phyloP scores from a whole-genome alignment of 1,140 invertebrate species.

The Lordiphosa mommai region DNA sequence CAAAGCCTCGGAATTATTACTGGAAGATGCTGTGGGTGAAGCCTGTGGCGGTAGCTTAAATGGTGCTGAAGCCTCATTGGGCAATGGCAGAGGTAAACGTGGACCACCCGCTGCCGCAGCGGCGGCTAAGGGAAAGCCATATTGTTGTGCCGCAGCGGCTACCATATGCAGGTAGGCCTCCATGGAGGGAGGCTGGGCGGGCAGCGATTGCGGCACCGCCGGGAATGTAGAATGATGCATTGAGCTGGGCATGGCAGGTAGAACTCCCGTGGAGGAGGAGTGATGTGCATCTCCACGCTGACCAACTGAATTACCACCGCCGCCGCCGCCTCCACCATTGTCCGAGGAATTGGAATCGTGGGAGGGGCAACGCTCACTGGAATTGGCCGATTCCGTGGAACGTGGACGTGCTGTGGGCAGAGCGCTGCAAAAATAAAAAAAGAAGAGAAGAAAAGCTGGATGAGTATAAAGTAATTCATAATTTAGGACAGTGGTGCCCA shows the following conservation, averaged over 20 bases:
- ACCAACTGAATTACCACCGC: slow-evolving; percentile 62
- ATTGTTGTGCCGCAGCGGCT: slow-evolving; percentile 84
- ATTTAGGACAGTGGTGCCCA: too few species aligned
- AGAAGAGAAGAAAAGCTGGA: background rate
- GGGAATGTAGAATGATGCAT: slow-evolving; percentile 80
- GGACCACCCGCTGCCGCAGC: slow-evolving; percentile 81
- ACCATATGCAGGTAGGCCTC: slow-evolving; percentile 87
- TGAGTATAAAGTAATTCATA: background rate
- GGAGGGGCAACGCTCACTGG: slow-evolving; percentile 85
- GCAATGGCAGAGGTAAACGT: slow-evolving; percentile 81
- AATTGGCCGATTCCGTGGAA: slow-evolving; percentile 87
- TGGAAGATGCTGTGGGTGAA: slow-evolving; percentile 63
- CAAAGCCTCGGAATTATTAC: slow-evolving; percentile 69
- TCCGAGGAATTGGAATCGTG: slow-evolving; percentile 85
- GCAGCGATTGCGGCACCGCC: slow-evolving; percentile 81
- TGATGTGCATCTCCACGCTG: slow-evolving; percentile 63
- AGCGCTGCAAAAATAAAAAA: slow-evolving; percentile 84
- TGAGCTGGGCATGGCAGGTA: slow-evolving; percentile 79
- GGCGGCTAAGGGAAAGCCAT: slow-evolving; percentile 85
- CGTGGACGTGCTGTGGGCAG: slow-evolving; percentile 87
- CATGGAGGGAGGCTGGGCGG: slow-evolving; percentile 88
- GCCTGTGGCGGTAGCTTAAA: slow-evolving; percentile 80
- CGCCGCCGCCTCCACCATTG: slow-evolving; percentile 80
- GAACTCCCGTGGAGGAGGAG: slow-evolving; percentile 56
- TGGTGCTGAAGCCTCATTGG: slow-evolving; percentile 79